A percentile compares a stretch with the other conserved stretches of the same genome.
Evolutionary conservation across 1,140 invertebrate genomes (phyloP).

Genomic region (Ylistrum balloti): DNA sequence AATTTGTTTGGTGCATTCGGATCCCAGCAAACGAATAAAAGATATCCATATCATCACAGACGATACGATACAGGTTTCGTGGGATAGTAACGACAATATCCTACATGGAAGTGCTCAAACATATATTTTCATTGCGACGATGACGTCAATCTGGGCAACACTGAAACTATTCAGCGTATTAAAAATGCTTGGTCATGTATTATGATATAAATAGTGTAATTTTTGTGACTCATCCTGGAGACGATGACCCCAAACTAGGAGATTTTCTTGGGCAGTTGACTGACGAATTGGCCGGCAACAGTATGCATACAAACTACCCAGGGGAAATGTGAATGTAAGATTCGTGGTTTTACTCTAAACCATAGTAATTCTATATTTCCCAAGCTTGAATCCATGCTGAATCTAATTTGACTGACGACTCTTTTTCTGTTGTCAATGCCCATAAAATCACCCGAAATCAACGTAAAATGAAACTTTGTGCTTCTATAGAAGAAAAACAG

Average conservation of each 20-base stretch:
- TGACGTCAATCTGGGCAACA: constrained; percentile 80
- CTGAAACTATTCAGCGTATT: constrained; percentile 80
- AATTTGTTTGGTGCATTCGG: constrained; percentile 72
- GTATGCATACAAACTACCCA: constrained; percentile 57
- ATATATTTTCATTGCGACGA: constrained; percentile 79
- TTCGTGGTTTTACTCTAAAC: constrained; percentile 61
- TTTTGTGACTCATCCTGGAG: constrained; percentile 48
- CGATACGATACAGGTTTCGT: constrained; percentile 51
- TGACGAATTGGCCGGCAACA: constrained; percentile 52
- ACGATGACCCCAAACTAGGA: constrained; percentile 40
- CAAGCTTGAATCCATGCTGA: constrained; percentile 52
- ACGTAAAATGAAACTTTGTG: constrained; percentile 32
- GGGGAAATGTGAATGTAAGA: constrained; percentile 57
- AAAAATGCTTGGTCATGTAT: constrained; percentile 79
- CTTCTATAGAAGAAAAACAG: constrained; percentile 45
- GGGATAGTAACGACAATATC: neutral
- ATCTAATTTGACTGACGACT: neutral
- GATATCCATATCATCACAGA: constrained; percentile 57
- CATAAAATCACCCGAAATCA: constrained; percentile 42
- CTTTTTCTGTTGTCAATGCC: neutral
- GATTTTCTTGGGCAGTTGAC: constrained; percentile 61
- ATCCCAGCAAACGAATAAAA: constrained; percentile 53
- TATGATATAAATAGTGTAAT: constrained; percentile 80
- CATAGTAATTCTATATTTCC: constrained; percentile 48
- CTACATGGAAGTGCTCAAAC: constrained; percentile 53